These are phyloP conservation scores for Oceanodroma leucorhoa DNA, from an alignment of 2,797 vertebrate species.

Conservation along the genomic window DNA sequence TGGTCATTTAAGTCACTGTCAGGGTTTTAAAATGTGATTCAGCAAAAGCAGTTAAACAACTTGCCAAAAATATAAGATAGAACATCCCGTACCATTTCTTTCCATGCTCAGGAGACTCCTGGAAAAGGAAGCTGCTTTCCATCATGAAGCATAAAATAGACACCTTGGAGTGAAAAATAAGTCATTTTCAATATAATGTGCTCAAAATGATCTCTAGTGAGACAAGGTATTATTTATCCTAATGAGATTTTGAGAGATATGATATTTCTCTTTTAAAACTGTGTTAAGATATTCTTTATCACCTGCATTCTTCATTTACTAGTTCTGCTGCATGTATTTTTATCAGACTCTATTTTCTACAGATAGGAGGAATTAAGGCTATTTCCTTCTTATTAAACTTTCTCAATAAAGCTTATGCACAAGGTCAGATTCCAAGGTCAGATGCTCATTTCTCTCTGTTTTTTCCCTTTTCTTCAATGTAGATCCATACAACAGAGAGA, in stretches of 20 bases:
- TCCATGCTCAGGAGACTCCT: not conserved
- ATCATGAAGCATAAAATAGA: not conserved
- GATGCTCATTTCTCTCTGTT: not conserved
- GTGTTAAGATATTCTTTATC: not conserved
- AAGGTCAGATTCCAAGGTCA: not conserved
- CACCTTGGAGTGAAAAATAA: slow-evolving; percentile 8
- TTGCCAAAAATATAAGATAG: slow-evolving; percentile 45
- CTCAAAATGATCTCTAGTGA: not conserved
- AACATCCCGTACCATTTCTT: slow-evolving; percentile 11
- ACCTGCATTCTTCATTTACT: not conserved
- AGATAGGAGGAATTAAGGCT: not conserved
- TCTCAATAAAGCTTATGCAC: not conserved
- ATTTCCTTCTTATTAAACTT: not conserved
- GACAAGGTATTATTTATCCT: slow-evolving; percentile 7
- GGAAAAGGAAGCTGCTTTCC: not conserved
- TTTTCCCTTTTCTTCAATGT: not conserved
- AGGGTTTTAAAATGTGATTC: slow-evolving; percentile 53
- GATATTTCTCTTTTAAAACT: slow-evolving; percentile 3
- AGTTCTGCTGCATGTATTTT: not conserved
- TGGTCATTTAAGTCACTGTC: slow-evolving; percentile 60
- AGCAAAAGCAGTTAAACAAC: slow-evolving; percentile 28
- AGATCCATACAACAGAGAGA: not conserved
- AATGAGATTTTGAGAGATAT: not conserved
- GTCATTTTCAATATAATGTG: not conserved
- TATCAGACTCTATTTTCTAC: not conserved